Base-by-base conservation (phyloP, 2,888 invertebrate genomes). In the Hartigia nigra region DNA sequence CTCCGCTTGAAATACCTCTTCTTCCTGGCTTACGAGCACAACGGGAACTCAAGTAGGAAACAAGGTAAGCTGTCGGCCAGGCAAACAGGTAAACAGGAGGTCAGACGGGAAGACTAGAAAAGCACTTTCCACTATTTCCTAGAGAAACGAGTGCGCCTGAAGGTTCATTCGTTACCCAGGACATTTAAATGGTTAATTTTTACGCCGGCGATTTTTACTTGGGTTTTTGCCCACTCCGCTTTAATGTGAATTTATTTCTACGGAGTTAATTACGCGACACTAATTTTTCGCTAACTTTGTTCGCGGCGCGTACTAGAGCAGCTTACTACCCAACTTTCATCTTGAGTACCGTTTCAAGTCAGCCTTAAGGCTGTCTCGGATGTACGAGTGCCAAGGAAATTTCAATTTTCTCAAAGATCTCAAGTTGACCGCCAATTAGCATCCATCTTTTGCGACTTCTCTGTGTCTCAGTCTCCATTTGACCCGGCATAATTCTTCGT, bases 201-300 rank as follows among this genome's bases (percentile, higher is more conserved):
- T 88, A 90, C 87, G 86, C 82, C 83, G 84, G 79, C 88, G 86
- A 88, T 89, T 89, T 89, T 87, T 87, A 83, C 87, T 83, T 83
- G 77, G 75, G 76, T 79, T 77, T 77, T 55, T 76, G 81, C 81
- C 79, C 81, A 79, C 79, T 78, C 79, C 72, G 81, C 84, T 86
- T 88, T 89, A 90, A 90, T 89, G 87, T 85, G 88, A 89, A 90
- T 90, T 90, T 90, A 90, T 90, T 89, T 87, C 85, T 55, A 84
- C 84, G 78, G 85, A 90, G 88, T 90, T 90, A 90, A 90, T 90
- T 89, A 90, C 88, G 88, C 89, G 90, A 90, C 90, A 88, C 88
- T 90, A 90, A 90, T 90, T 90, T 88, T 87, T 88, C 85, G 81
- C 87, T 87, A 88, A 90, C 88, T 90, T 87, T 75, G 77, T 77